Percentiles rank a stretch among this genome's conserved stretches.
These are phyloP conservation scores for Drosophila diplacantha DNA, from an alignment of 2,888 invertebrate species.

Conservation along the genomic window DNA sequence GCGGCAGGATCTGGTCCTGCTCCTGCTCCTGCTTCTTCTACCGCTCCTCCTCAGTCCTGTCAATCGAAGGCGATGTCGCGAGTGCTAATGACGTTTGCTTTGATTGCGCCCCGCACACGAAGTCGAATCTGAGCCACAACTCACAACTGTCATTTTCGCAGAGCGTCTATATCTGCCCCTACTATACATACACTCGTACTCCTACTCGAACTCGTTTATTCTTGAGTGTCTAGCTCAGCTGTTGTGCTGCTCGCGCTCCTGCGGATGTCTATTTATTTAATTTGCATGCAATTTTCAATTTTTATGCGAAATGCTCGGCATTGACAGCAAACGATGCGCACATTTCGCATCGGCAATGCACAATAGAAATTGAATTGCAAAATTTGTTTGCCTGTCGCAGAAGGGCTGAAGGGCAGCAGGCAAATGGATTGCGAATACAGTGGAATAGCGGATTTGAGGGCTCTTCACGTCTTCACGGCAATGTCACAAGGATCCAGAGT, in stretches of 20 bases:
- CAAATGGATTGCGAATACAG: slow-evolving; percentile 31
- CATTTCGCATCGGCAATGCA: slow-evolving; percentile 55
- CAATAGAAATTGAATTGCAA: slow-evolving; percentile 73
- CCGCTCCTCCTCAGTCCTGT: slow-evolving; percentile 35
- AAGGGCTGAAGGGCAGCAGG: slow-evolving; percentile 26
- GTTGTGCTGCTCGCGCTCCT: slow-evolving; percentile 11
- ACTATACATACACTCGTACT: not conserved
- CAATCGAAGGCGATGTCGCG: slow-evolving; percentile 56
- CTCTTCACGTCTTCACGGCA: slow-evolving; percentile 42
- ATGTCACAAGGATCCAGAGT: slow-evolving; percentile 23
- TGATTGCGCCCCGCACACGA: slow-evolving; percentile 55
- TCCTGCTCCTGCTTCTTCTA: slow-evolving; percentile 10
- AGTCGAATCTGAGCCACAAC: slow-evolving; percentile 40
- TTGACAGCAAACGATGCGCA: slow-evolving; percentile 63
- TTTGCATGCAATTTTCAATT: slow-evolving; percentile 72
- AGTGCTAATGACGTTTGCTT: slow-evolving; percentile 70
- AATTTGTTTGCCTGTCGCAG: slow-evolving; percentile 66
- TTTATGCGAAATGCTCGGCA: slow-evolving; percentile 67
- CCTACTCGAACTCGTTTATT: slow-evolving; percentile 5
- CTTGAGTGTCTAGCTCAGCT: slow-evolving; percentile 32
- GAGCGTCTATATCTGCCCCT: slow-evolving; percentile 10
- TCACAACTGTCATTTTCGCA: slow-evolving; percentile 65
- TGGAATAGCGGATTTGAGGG: slow-evolving; percentile 35
- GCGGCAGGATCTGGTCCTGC: slow-evolving; percentile 20
- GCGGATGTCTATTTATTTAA: slow-evolving; percentile 68